Evolutionary conservation across 2,113 vertebrate species (phyloP), one percentile per base, ranked within the genome.

Genomic region (Sinocyclocheilus maitianheensis): DNA sequence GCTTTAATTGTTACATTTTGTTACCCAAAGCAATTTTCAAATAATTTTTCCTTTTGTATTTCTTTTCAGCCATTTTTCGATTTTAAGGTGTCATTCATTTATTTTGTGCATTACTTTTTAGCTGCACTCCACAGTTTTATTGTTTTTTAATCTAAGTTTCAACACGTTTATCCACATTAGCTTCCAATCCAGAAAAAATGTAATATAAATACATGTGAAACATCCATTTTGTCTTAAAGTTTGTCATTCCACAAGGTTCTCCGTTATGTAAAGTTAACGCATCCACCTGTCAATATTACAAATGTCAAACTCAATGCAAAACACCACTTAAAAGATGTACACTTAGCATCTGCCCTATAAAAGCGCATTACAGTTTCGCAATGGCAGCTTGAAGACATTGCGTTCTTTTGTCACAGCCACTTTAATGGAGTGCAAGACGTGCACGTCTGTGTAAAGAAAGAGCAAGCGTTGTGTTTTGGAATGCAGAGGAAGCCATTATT

Each of bases 341-440:
- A 84, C 85, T 91, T 90, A 90, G 91, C 90, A 88, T 89, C 85
- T 90, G 86, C 86, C 86, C 78, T 74, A 30, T 34, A 87, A 84
- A 89, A 91, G 76, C 62, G 46, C 72, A 67, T 79, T 67, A 77
- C 40, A 83, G 79, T 85, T 88, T 63, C 22, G 20, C 22, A 40
- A 83, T 7, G 87, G 87, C 89, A 80, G 8, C 43, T 43, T 43
- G 43, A 43, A 43, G 51, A 85, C 82, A 89, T 90, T 37, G 46
- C 65, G 46, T 88, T 88, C 87, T 88, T 91, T 90, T 83, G 88
- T 63, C 84, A 26, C 58, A 55, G 69, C 6, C 76, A 81, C 91
- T 87, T 90, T 82, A 84, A 80, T 79, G 84, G 87, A 89, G 77
- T 71, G 63, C 62, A 74, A 84, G 83, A 65, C 63, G 72, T 75